These are phyloP conservation scores for Pogonophryne albipinna DNA, from an alignment of 2,797 vertebrate genomes.

Conservation along the genomic window DNA sequence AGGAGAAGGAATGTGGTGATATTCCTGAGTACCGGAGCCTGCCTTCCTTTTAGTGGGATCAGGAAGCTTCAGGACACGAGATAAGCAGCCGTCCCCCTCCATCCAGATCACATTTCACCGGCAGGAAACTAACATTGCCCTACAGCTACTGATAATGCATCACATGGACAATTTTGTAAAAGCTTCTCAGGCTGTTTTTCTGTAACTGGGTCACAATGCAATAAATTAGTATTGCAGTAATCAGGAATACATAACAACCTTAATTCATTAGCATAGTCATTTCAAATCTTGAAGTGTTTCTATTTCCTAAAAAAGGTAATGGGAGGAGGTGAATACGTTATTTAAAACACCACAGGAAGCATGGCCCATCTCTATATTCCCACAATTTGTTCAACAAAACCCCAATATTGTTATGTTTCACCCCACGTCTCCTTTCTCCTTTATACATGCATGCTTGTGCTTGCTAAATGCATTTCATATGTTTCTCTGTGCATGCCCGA, in stretches of 20 bases:
- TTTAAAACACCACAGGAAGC: background rate
- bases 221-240: background rate
- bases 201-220: background rate
- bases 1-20: slow-evolving; percentile 51
- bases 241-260: background rate
- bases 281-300: background rate
- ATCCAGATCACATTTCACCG: slow-evolving; percentile 49
- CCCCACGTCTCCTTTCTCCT: background rate
- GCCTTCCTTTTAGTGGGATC: slow-evolving; percentile 44
- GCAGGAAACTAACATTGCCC: slow-evolving; percentile 7
- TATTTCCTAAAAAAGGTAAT: background rate
- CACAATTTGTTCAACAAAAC: too few species aligned
- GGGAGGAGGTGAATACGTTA: too few species aligned
- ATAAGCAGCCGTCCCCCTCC: slow-evolving; percentile 56
- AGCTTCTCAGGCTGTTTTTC: background rate
- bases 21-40: slow-evolving; percentile 45
- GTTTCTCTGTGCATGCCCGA: background rate
- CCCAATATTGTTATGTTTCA: background rate
- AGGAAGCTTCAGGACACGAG: slow-evolving; percentile 62
- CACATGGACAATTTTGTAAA: background rate
- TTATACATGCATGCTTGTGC: slow-evolving; percentile 6
- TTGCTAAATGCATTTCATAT: background rate
- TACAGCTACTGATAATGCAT: slow-evolving; percentile 15
- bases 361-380: too few species aligned
- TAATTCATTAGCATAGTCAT: background rate